Base-by-base conservation (phyloP, 2,113 vertebrate species). In the Hystrix cristata region DNA sequence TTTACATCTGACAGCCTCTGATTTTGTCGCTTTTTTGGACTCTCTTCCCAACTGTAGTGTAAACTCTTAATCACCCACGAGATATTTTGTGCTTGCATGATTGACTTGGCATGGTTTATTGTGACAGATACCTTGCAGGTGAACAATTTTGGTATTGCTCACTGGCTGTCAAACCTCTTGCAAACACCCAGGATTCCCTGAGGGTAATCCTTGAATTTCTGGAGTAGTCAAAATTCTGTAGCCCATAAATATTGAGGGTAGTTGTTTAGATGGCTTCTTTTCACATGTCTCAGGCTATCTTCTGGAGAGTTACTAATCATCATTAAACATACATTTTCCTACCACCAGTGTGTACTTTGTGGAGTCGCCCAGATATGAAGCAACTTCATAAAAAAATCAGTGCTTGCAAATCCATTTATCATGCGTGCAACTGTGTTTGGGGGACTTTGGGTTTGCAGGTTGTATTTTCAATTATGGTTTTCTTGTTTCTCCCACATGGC, bases 401-500 rank as follows among this genome's bases (percentile, higher is more conserved):
- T 86, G 48, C 8, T 91, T 71, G 3, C 21, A 79, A 60, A 62
- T 72, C 10, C 21, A 11, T 87, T 31, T 62, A 31, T 14, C 57
- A 13, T 88, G 48, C 11, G 19, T 21, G 31, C 65, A 23, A 23
- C 2, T n/a, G 16, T 43, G 14, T 25, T 9, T 25, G 5, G 31
- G 8, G 11, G 25, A 46, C n/a, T 82, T 92, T 16, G 89, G 72
- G 46, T 89, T 72, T 83, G n/a, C 7, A 19, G 51, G 15, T 67
- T 25, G 29, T 51, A 74, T 82, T 74, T 97, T 90, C 18, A 94
- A 23, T 67, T 27, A 79, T n/a, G 34, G 23, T 92, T 94, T 90
- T 29, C 15, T 38, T 67, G 3, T 84, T n/a, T 43, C 21, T 81
- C 31, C 34, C 72, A 80, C 84, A 71, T 72, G 72, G 31, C 53